Conservation (phyloP, 2,113 vertebrate genomes). For the Nanorana parkeri region DNA sequence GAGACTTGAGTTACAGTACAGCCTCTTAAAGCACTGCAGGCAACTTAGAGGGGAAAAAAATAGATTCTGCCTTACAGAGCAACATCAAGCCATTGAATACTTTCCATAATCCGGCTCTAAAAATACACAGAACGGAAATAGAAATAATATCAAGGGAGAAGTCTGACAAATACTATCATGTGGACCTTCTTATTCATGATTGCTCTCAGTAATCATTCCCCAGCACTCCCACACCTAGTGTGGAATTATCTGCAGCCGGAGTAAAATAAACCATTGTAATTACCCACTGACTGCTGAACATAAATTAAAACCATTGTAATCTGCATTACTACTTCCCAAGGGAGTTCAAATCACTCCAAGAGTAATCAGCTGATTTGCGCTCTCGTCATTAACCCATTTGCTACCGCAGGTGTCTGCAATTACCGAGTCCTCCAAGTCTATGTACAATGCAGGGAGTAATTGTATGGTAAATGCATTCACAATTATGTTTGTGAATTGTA, state of each 20-base stretch:
- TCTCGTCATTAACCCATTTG: constrained; percentile 34
- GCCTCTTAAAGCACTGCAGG: constrained; percentile 33
- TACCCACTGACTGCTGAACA: constrained; percentile 44
- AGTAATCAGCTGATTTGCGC: constrained; percentile 33
- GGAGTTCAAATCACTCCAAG: constrained; percentile 19
- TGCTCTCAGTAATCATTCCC: constrained; percentile 41
- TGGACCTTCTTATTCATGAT: constrained; percentile 41
- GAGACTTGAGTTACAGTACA: constrained; percentile 17
- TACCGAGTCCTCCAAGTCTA: constrained; percentile 16
- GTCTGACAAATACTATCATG: constrained; percentile 32
- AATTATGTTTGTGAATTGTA: constrained; percentile 25
- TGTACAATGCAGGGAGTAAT: constrained; percentile 1
- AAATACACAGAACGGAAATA: constrained; percentile 49
- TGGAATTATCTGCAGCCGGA: constrained; percentile 30
- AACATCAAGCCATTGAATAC: constrained; percentile 32
- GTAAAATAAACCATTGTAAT: constrained; percentile 46
- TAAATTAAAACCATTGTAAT: constrained; percentile 47
- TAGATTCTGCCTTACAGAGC: constrained; percentile 34
- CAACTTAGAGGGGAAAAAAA: constrained; percentile 17
- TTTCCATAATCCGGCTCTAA: constrained; percentile 44
- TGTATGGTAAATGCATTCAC: not conserved
- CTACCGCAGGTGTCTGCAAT: constrained; percentile 36
- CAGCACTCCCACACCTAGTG: constrained; percentile 38
- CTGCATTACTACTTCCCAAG: constrained; percentile 35
- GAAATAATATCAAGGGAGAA: constrained; percentile 52